Base-by-base conservation (phyloP, 2,888 invertebrate species). In the Lithophane ornitopus region DNA sequence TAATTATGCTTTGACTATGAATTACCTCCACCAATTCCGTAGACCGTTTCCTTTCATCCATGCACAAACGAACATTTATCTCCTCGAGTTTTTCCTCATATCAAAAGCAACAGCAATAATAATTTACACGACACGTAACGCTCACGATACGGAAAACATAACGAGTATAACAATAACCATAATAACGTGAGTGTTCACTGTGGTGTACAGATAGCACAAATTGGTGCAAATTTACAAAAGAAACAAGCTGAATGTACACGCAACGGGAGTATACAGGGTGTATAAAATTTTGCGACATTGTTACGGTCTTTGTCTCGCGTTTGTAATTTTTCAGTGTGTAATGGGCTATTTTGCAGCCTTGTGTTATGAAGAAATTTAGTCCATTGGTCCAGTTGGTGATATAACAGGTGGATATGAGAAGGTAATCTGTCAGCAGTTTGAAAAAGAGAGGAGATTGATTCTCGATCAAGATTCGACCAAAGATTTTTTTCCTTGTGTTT, bases 251-350 rank as follows among this genome's bases (percentile, higher is more conserved):
- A 70, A 46, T 74, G 70, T 80, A 78, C 71, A 76, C 74, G 68
- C 79, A 78, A 76, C 39, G 58, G 16, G 16, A 63, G 41, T 62
- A 54, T 46, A 73, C 61, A 66, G 58, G 2, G 52, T 84, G 66
- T 76, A 74, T 86, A 76, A 78, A 82, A 85, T 85, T 85, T 85
- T 80, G 85, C 63, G 76, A 85, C 74, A 69, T 85, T 65, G 78
- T 85, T 85, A 76, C 59, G 74, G 52, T 69, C 66, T 66, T 74
- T 71, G 34, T 77, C 67, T 71, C 61, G 58, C 59, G 75, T 75
- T 66, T 76, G 63, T 65, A 34, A 2, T 34, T 34, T 34, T 34
- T 34, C 46, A 11, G n/a, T n/a, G 22, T 34, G 52, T 74, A 78
- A 85, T 78, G 28, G 71, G 16, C 68, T 34, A 68, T 84, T 80